Evolutionary conservation across 2,113 vertebrate genomes (phyloP).

Genomic region (Sclerurus mexicanus): DNA sequence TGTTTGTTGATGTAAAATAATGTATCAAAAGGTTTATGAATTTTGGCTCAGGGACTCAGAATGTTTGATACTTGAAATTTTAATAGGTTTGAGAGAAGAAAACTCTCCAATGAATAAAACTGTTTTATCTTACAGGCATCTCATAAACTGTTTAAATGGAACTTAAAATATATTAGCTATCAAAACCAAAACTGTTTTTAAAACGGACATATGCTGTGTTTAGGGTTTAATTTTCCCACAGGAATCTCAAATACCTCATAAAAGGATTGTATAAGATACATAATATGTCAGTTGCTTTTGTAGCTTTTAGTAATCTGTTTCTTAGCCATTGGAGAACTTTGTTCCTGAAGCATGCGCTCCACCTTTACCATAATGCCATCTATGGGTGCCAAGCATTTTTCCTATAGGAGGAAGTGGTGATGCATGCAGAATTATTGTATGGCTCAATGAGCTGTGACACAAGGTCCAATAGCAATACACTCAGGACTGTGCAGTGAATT

Average conservation of each 20-base stretch:
- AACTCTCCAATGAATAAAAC: neutral
- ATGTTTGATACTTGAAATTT: conserved; percentile 6
- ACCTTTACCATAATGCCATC: neutral
- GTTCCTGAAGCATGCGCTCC: neutral
- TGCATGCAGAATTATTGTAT: neutral
- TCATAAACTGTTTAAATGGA: conserved; percentile 17
- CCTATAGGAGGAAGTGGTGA: neutral
- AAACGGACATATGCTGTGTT: neutral
- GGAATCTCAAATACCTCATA: neutral
- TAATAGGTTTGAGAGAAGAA: neutral
- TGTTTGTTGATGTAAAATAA: conserved; percentile 24
- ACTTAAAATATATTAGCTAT: neutral
- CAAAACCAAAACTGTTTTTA: neutral
- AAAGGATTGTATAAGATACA: neutral
- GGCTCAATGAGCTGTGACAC: neutral
- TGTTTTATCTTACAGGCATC: conserved; percentile 2
- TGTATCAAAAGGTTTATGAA: neutral
- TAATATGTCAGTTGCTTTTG: neutral
- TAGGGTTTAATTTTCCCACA: neutral
- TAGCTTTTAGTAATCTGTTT: neutral
- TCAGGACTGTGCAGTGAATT: neutral
- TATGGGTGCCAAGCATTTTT: neutral
- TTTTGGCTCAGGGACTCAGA: neutral
- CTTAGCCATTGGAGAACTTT: neutral
- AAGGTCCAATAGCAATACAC: neutral